phyloP scores from a whole-genome alignment of 2,888 invertebrate species.

The Pemphredon lugubris region DNA sequence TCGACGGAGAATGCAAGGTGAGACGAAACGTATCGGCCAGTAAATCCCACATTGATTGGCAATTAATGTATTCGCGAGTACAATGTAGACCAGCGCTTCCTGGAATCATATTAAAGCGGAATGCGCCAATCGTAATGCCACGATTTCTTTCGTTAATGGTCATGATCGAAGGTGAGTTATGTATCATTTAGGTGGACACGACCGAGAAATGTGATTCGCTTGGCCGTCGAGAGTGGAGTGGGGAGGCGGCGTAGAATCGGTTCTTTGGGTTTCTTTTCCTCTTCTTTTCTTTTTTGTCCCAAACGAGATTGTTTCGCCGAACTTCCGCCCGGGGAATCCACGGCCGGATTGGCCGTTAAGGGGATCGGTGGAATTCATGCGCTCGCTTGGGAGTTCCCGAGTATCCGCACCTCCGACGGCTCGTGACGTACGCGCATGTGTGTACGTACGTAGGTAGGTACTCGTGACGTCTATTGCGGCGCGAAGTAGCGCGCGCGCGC shows the following conservation, averaged over 20 bases:
- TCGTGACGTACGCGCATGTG: constrained; percentile 36
- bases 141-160: constrained; percentile 15
- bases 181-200: constrained; percentile 11
- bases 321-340: constrained; percentile 43
- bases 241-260: constrained; percentile 4
- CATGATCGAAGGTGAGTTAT: constrained; percentile 19
- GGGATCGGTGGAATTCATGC: constrained; percentile 36
- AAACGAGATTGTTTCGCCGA: constrained; percentile 19
- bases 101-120: not conserved
- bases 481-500: no score
- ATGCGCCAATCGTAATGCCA: constrained; percentile 18
- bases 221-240: not conserved
- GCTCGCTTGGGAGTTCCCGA: constrained; percentile 49
- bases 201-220: not conserved
- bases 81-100: no score
- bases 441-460: no score
- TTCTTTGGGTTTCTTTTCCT: constrained; percentile 25
- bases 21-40: no score
- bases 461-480: constrained; percentile 45
- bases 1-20: no score
- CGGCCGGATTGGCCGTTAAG: constrained; percentile 36
- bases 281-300: not conserved
- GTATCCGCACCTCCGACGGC: constrained; percentile 25
- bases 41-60: not conserved
- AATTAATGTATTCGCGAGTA: not conserved